Evolutionary conservation across 2,797 vertebrate genomes (phyloP), one percentile per base, ranked within the genome.

Genomic region (Enteromius radiatus): DNA sequence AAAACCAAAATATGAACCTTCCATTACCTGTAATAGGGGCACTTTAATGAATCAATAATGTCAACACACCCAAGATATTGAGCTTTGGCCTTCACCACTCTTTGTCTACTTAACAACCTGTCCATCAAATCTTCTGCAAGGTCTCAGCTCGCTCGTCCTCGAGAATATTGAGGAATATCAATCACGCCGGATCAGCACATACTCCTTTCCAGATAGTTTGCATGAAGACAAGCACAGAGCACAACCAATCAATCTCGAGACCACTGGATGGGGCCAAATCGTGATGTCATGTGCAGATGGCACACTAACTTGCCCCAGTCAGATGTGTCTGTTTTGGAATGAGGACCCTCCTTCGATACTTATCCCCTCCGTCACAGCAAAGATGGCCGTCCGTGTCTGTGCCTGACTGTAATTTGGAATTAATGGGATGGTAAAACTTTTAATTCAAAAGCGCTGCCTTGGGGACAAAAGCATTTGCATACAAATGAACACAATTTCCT

Each of bases 401-500:
- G 92, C 89, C 90, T 91, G 91, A 92, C 91, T 93, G 93, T 95
- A 94, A 95, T 95, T 95, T 93, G 90, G 92, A 94, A 95, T 95
- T 94, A 95, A 95, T 94, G 92, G 92, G 91, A 93, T 89, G 92
- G 90, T 94, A 94, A 94, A 95, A 95, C 93, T 95, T 95, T 95
- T 94, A 95, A 95, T 95, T 95, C 93, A 93, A 93, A 94, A 93
- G 91, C 91, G 90, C 91, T 92, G 93, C 94, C 94, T 95, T 91
- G 91, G 94, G 94, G 94, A 95, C 93, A 92, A 92, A 93, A 88
- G 90, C 94, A 94, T 95, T 95, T 95, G 94, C 95, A 95, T 95
- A 94, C 94, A 95, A 95, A 95, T 95, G 92, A 95, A 94, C 93
- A 94, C 93, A 92, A 94, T 94, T 95, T 95, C 92, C 94, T 95